Base-by-base conservation (phyloP, 2,113 vertebrate genomes). In the Xenopus laevis region DNA sequence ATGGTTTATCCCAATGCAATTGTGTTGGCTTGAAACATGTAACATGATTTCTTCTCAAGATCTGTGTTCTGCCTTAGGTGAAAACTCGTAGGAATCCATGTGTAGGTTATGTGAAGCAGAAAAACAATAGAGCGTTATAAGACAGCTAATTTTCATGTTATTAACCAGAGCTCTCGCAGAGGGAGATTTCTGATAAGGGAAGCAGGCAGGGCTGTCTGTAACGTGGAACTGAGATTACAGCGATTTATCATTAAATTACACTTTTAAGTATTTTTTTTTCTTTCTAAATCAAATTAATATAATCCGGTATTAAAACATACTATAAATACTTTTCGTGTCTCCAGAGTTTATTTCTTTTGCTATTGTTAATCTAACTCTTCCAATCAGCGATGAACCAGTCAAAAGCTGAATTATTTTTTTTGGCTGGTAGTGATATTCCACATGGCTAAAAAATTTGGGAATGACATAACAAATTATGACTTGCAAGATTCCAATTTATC, bases 401-500 rank as follows among this genome's bases (percentile, higher is more conserved):
- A 20, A 65, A 46, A 65, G 16, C n/a, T n/a, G 16, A 65, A 65
- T 46, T 65, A 65, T 46, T 65, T 65, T 40, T 65, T 40, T 65
- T 65, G 63, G 63, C 40, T 10, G 46, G 10, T 65, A 45, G 9
- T 65, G 10, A 46, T 46, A 65, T 65, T 65, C 40, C 17, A 65
- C 63, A 65, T 65, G 44, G 18, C 7, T 18, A 46, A 65, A 65
- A 16, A 65, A 65, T 16, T 46, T 20, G 40, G 33, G 16, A 46
- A 65, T 65, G 63, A 65, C 17, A 45, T 40, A 45, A 44, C 40
- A 65, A 65, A 65, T 46, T 46, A 45, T 45, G 63, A 17, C 44
- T 65, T 65, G 15, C 4, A 46, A 46, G 63, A 65, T 65, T 46
- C 63, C 63, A 46, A 46, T 65, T 65, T 65, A 65, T 65, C 63